phyloP scores from a whole-genome alignment of 2,113 vertebrate genomes.

The Phalacrocorax brasilianus region DNA sequence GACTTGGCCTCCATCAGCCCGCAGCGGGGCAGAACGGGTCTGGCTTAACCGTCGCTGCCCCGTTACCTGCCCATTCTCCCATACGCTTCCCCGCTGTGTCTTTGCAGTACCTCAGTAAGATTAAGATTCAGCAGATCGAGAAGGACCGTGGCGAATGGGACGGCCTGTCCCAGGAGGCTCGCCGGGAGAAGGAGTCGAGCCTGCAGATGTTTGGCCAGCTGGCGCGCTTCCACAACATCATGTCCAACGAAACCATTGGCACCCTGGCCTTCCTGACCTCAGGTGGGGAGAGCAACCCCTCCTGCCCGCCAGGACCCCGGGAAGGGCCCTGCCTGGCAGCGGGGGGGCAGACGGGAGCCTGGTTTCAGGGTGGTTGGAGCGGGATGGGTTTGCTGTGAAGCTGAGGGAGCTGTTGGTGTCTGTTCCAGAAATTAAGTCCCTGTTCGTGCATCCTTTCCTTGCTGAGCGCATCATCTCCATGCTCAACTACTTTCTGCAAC shows the following conservation, averaged over 20 bases:
- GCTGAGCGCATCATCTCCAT: slow-evolving; percentile 98
- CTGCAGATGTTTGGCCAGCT: slow-evolving; percentile 97
- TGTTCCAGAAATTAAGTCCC: slow-evolving; percentile 88
- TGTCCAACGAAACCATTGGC: slow-evolving; percentile 98
- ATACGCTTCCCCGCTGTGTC: background rate
- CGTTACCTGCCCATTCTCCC: background rate
- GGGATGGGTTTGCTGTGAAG: background rate
- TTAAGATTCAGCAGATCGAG: slow-evolving; percentile 96
- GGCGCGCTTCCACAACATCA: slow-evolving; percentile 98
- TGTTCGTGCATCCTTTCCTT: slow-evolving; percentile 95
- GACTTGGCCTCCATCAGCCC: fast-evolving
- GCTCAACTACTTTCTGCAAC: slow-evolving; percentile 98
- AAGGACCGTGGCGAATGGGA: slow-evolving; percentile 94
- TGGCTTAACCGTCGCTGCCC: fast-evolving
- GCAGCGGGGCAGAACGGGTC: fast-evolving
- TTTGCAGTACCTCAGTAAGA: slow-evolving; percentile 94
- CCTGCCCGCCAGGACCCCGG: background rate
- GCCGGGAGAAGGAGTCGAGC: slow-evolving; percentile 92
- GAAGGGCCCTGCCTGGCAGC: background rate
- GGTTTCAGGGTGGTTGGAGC: background rate
- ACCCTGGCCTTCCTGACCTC: slow-evolving; percentile 96
- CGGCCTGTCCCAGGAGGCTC: slow-evolving; percentile 83
- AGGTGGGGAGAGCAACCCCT: slow-evolving; percentile 71
- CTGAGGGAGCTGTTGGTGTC: background rate
- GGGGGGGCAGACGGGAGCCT: background rate